phyloP scores from a whole-genome alignment of 2,113 vertebrate species.

The Myrmophylax atrothorax region DNA sequence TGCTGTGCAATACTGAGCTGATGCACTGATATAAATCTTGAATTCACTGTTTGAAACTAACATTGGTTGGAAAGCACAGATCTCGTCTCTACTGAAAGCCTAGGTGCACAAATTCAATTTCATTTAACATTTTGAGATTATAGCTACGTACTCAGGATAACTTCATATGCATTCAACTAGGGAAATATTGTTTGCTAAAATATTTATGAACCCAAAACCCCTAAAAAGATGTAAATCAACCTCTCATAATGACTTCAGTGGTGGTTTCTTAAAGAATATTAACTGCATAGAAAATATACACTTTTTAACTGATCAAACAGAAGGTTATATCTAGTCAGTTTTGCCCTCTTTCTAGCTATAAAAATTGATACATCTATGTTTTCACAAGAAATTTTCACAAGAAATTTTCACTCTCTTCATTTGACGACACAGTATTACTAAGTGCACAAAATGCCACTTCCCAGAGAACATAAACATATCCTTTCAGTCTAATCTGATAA shows the following conservation, averaged over 20 bases:
- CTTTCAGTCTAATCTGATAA: neutral
- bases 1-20: neutral
- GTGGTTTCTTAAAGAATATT: neutral
- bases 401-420: constrained; percentile 26
- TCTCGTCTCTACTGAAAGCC: neutral
- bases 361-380: constrained; percentile 4
- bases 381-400: constrained; percentile 34
- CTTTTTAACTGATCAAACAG: neutral
- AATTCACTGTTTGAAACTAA: neutral
- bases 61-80: neutral
- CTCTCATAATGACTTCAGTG: neutral
- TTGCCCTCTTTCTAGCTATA: constrained; percentile 26
- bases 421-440: neutral
- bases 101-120: neutral
- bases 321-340: constrained; percentile 35
- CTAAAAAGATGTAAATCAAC: neutral
- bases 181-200: neutral
- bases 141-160: neutral
- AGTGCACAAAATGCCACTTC: constrained; percentile 11
- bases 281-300: neutral
- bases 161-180: neutral
- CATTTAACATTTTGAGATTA: neutral
- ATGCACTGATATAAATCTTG: neutral
- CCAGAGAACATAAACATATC: neutral
- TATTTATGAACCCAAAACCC: neutral